Percentiles rank a stretch among this genome's conserved stretches.
phyloP scores from a whole-genome alignment of 2,113 vertebrate species.

The Serilophus lunatus region DNA sequence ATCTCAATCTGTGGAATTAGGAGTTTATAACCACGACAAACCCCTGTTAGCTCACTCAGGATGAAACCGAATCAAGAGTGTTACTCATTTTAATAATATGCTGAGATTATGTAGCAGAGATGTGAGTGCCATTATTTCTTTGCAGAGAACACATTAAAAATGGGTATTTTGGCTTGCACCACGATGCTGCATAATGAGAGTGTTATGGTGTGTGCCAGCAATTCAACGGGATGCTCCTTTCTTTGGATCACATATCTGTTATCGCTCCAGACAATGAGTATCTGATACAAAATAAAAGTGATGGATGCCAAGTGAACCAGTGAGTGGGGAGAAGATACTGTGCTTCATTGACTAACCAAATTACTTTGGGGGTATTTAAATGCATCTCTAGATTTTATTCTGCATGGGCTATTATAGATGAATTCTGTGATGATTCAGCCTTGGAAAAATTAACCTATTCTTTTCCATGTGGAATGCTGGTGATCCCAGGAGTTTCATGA shows the following conservation, averaged over 20 bases:
- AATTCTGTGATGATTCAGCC: conserved; percentile 48
- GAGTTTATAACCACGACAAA: neutral
- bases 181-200: neutral
- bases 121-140: neutral
- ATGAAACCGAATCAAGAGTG: neutral
- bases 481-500: accelerated
- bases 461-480: neutral
- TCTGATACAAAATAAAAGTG: conserved; percentile 74
- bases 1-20: neutral
- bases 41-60: neutral
- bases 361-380: conserved; percentile 70
- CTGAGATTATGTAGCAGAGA: neutral
- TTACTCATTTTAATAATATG: conserved; percentile 16
- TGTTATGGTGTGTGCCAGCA: conserved; percentile 46
- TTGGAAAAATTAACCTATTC: conserved; percentile 56
- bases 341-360: conserved; percentile 72
- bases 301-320: conserved; percentile 64
- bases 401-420: conserved; percentile 51
- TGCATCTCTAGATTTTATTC: conserved; percentile 58
- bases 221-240: conserved; percentile 38
- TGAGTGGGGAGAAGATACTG: conserved; percentile 45
- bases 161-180: conserved; percentile 34
- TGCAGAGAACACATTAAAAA: conserved; percentile 9
- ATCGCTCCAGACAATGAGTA: conserved; percentile 62
- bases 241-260: conserved; percentile 55